Evolutionary conservation across 2,113 vertebrate genomes (phyloP).

Genomic region (Calidris pygmaea): DNA sequence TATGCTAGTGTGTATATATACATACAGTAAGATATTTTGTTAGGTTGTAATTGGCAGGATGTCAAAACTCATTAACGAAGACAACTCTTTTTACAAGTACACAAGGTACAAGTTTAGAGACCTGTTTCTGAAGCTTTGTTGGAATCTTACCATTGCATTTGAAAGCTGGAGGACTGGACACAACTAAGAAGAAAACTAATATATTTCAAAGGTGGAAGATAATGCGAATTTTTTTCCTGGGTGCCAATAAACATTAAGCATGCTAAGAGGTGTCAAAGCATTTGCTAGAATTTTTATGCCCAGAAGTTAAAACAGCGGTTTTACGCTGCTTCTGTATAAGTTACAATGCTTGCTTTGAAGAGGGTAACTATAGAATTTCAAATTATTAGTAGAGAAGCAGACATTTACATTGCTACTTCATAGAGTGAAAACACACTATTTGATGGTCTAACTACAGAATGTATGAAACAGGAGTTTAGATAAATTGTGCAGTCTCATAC

Average conservation of each 20-base stretch:
- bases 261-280: neutral
- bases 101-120: neutral
- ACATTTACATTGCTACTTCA: neutral
- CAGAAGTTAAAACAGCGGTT: neutral
- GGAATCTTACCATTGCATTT: neutral
- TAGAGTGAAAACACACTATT: neutral
- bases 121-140: neutral
- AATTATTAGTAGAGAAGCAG: neutral
- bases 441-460: neutral
- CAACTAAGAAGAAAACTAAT: neutral
- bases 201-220: neutral
- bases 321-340: neutral
- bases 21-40: neutral
- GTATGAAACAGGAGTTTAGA: neutral
- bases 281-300: neutral
- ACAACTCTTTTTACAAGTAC: neutral
- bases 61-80: neutral
- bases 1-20: slow-evolving; percentile 29
- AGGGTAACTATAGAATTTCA: neutral
- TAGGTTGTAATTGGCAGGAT: neutral
- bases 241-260: neutral
- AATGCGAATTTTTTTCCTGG: slow-evolving; percentile 5
- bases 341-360: slow-evolving; percentile 6
- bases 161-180: neutral
- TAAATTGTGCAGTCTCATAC: neutral